These are phyloP conservation scores for Drosophila leontia DNA, from an alignment of 1,140 invertebrate species.

Conservation along the genomic window DNA sequence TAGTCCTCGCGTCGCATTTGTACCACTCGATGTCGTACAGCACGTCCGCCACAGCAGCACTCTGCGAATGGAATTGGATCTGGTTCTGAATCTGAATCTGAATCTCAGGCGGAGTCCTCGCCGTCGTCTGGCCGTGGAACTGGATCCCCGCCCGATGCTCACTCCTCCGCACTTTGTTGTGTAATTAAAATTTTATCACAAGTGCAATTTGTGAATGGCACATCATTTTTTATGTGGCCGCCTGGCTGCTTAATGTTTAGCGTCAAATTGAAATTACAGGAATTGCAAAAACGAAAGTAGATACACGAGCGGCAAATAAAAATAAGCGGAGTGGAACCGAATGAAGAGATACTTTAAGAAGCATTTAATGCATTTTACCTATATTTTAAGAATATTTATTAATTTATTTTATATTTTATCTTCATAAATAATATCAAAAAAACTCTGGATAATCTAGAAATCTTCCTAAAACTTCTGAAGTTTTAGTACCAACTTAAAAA, in stretches of 20 bases:
- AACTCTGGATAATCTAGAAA: too few species aligned
- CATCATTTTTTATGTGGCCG: conserved; percentile 70
- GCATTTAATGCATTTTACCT: not conserved
- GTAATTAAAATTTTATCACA: conserved; percentile 80
- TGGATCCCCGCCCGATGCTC: conserved; percentile 1
- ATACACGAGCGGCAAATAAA: conserved; percentile 1
- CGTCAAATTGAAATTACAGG: conserved; percentile 71
- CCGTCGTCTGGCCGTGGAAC: not conserved
- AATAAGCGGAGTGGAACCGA: not conserved
- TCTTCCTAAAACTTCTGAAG: not conserved
- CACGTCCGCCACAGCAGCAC: conserved; percentile 66
- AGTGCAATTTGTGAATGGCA: conserved; percentile 71
- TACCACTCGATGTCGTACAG: conserved; percentile 82
- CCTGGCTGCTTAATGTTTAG: conserved; percentile 58
- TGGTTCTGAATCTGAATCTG: conserved; percentile 7
- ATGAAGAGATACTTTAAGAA: not conserved
- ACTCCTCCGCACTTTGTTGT: conserved; percentile 55
- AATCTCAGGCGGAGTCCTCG: not conserved
- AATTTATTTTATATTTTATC: too few species aligned
- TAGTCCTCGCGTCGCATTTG: conserved; percentile 81
- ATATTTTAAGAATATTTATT: not conserved
- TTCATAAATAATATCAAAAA: too few species aligned
- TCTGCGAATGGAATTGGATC: conserved; percentile 52
- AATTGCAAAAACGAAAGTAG: conserved; percentile 35
- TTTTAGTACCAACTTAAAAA: too few species aligned